Percentiles rank a stretch among this genome's conserved stretches.
Conservation (phyloP, 2,113 vertebrate genomes). For the Hiodon alosoides region DNA sequence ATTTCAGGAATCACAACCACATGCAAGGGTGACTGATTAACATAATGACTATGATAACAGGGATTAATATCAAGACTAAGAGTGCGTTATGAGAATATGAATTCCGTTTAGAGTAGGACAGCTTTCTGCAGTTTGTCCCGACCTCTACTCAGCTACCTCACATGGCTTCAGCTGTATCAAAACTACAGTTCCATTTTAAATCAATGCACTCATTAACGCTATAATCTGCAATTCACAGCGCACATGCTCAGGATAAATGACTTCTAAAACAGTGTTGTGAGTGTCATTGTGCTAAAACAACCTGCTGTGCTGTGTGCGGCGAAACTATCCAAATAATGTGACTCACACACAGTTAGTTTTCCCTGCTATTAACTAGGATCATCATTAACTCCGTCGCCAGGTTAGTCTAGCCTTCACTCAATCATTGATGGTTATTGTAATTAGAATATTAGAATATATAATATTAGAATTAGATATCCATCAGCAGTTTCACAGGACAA, state of each 20-base stretch:
- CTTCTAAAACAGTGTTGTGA: background rate
- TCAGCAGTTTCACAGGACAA: constrained; percentile 53
- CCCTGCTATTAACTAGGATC: background rate
- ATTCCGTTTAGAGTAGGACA: background rate
- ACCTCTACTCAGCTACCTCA: background rate
- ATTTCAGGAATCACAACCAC: too few relatives aligned
- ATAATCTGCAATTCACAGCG: constrained; percentile 1
- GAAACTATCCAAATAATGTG: background rate
- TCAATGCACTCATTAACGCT: constrained; percentile 11
- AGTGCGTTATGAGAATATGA: background rate
- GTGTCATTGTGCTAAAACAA: too few relatives aligned
- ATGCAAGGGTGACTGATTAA: too few relatives aligned
- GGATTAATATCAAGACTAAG: too few relatives aligned
- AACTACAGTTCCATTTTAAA: background rate
- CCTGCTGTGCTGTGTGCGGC: background rate
- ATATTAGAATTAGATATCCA: constrained; percentile 56
- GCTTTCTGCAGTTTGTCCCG: background rate
- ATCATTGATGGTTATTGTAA: constrained; percentile 48
- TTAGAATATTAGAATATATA: constrained; percentile 61
- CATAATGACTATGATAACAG: too few relatives aligned
- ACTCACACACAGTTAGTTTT: background rate
- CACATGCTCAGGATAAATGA: background rate
- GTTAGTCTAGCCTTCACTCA: background rate
- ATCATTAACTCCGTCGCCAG: background rate
- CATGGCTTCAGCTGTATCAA: constrained; percentile 16